Conservation (phyloP, 2,888 invertebrate genomes). For the Biston betularia region DNA sequence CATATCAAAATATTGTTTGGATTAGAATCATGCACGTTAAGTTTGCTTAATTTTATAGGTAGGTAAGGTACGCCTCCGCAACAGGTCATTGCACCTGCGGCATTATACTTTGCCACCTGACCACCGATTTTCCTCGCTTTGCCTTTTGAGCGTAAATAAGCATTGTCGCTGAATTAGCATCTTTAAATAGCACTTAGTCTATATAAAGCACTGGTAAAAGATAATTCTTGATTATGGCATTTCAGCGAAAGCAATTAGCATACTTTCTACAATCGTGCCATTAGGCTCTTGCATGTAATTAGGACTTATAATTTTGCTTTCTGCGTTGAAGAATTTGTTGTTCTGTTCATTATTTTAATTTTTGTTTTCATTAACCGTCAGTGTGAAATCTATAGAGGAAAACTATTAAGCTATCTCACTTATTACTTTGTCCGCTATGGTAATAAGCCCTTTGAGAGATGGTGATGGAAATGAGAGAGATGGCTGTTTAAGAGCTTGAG, state of each 20-base stretch:
- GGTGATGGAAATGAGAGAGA: no score
- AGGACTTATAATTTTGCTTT: constrained; percentile 22
- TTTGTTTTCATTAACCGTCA: background rate
- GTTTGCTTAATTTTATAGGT: constrained; percentile 45
- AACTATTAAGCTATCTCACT: constrained; percentile 33
- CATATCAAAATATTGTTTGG: constrained; percentile 50
- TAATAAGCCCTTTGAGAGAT: constrained; percentile 45
- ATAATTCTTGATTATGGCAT: constrained; percentile 32
- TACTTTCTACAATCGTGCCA: constrained; percentile 34
- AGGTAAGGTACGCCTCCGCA: constrained; percentile 47
- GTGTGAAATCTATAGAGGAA: background rate
- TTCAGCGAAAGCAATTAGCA: constrained; percentile 36
- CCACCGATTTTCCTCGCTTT: constrained; percentile 34
- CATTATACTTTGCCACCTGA: constrained; percentile 34
- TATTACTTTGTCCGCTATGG: constrained; percentile 37
- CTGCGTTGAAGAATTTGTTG: constrained; percentile 2
- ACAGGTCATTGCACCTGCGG: constrained; percentile 57
- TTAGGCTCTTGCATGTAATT: constrained; percentile 27
- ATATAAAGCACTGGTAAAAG: constrained; percentile 24
- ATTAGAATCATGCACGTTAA: constrained; percentile 48
- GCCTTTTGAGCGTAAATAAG: constrained; percentile 48
- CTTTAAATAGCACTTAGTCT: constrained; percentile 38
- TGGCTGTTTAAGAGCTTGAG: constrained; percentile 25
- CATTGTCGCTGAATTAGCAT: constrained; percentile 41
- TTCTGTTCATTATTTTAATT: background rate